Percentiles rank a stretch among this genome's conserved stretches.
phyloP scores from a whole-genome alignment of 2,888 invertebrate genomes.

The Amphipoea lucens region DNA sequence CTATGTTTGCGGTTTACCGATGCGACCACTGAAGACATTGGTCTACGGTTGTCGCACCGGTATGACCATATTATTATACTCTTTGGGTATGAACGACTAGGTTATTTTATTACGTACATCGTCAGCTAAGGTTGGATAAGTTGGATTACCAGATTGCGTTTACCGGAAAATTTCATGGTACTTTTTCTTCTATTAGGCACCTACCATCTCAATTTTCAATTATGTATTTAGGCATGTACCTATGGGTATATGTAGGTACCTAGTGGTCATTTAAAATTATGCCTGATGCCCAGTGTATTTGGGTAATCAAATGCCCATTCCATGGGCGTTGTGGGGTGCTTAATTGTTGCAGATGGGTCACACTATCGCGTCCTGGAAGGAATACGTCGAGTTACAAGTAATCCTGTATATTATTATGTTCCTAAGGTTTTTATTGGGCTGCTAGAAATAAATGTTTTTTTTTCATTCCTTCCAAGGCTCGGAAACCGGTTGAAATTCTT shows the following conservation, averaged over 20 bases:
- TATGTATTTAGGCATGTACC: background rate
- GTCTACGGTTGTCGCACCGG: background rate
- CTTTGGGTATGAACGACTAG: background rate
- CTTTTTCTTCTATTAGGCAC: background rate
- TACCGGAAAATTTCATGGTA: background rate
- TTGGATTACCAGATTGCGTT: background rate
- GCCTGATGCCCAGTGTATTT: background rate
- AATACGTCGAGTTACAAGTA: too few species aligned
- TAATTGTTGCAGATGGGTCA: too few species aligned
- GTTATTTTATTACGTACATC: background rate
- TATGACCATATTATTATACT: background rate
- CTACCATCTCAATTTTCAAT: background rate
- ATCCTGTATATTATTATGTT: too few species aligned
- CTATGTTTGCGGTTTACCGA: background rate
- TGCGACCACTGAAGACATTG: background rate
- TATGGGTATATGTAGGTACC: background rate
- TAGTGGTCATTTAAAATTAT: background rate
- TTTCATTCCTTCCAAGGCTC: too few species aligned
- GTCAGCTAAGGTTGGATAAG: background rate
- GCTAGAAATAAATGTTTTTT: too few species aligned
- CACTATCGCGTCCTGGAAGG: too few species aligned
- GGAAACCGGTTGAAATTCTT: too few species aligned
- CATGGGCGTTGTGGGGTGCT: background rate
- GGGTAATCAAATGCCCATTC: background rate
- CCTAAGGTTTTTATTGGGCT: too few species aligned